Evolutionary conservation across 92 coral and sea anemone genomes (phyloP).

Genomic region (Heliopora coerulea): DNA sequence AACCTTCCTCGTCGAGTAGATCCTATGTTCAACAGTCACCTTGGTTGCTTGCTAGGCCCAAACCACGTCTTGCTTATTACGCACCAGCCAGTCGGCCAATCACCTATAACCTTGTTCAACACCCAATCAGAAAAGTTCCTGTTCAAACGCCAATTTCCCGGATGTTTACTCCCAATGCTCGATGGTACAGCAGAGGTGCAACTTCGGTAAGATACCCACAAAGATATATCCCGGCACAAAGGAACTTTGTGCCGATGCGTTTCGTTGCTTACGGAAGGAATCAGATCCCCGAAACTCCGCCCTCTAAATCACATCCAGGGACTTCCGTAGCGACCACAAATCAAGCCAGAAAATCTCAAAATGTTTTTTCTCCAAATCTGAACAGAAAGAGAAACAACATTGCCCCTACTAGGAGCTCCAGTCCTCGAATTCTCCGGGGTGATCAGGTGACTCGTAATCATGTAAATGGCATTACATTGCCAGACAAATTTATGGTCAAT

Average conservation of each 20-base stretch:
- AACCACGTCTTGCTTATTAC: not conserved
- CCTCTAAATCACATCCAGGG: not conserved
- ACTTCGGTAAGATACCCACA: constrained; percentile 6
- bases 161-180: constrained; percentile 1
- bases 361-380: not conserved
- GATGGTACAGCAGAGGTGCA: not conserved
- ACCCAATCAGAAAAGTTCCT: constrained; percentile 4
- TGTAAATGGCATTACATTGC: constrained; percentile 2
- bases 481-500: not conserved
- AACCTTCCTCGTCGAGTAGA: not conserved
- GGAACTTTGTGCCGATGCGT: not conserved
- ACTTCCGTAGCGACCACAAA: not conserved
- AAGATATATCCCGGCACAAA: constrained; percentile 4
- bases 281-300: constrained; percentile 1
- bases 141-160: constrained; percentile 9
- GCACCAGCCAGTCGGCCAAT: constrained; percentile 20
- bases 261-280: constrained; percentile 26
- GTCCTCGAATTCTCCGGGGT: not conserved
- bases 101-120: not conserved
- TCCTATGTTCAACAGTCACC: not conserved
- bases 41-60: no score
- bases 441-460: constrained; percentile 16
- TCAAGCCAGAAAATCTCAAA: not conserved
- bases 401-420: not conserved
- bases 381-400: not conserved